Conservation (phyloP, 2,797 vertebrate species). For the Carapus acus region DNA sequence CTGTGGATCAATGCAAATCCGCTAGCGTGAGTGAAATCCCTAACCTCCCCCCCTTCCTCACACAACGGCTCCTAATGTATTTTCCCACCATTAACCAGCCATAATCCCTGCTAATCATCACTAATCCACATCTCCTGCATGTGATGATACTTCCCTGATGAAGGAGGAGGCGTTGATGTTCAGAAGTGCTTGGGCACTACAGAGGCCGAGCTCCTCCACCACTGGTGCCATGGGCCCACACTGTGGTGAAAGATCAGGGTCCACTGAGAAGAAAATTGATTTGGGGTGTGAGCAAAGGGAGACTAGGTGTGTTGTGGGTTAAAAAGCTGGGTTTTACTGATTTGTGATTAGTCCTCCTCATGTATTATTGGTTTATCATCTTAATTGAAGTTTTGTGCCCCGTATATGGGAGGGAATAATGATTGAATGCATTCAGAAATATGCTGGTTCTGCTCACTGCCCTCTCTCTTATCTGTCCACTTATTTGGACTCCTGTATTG, state of each 20-base stretch:
- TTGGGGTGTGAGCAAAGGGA: conserved; percentile 25
- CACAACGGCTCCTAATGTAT: conserved; percentile 78
- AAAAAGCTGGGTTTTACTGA: conserved; percentile 52
- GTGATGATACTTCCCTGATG: conserved; percentile 73
- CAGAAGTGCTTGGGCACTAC: conserved; percentile 32
- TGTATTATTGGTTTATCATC: conserved; percentile 61
- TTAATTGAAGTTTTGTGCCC: conserved; percentile 58
- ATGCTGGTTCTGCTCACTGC: conserved; percentile 51
- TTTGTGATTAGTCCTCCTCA: conserved; percentile 59
- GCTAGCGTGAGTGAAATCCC: conserved; percentile 70
- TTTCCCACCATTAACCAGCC: conserved; percentile 81
- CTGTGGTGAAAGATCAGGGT: conserved; percentile 24
- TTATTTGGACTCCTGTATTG: conserved; percentile 24
- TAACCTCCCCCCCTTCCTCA: conserved; percentile 46
- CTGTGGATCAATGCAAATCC: conserved; percentile 84
- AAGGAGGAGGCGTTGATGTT: conserved; percentile 60
- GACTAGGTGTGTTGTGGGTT: conserved; percentile 40
- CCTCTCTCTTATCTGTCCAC: conserved; percentile 23
- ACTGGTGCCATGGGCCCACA: conserved; percentile 47
- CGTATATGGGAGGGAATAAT: conserved; percentile 45
- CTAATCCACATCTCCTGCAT: conserved; percentile 81
- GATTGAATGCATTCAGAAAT: conserved; percentile 55
- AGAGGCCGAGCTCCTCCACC: conserved; percentile 39
- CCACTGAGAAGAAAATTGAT: conserved; percentile 25
- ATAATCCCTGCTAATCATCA: conserved; percentile 82